Evolutionary conservation across 2,113 vertebrate species (phyloP), one percentile per base, ranked within the genome.

Genomic region (Otus sunia): DNA sequence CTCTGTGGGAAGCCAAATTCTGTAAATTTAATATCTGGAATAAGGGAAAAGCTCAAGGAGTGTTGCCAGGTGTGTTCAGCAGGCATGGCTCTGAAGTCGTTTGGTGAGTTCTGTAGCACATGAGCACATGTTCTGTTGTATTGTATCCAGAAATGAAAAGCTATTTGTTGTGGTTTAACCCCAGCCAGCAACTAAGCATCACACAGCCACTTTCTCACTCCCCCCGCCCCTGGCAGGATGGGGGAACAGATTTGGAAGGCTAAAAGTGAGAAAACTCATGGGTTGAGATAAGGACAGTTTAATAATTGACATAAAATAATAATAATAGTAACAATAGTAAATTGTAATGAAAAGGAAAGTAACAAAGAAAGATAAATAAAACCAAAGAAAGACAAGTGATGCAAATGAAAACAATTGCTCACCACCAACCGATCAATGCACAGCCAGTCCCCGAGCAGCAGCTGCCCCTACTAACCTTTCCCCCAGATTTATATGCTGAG

Each of bases 61-160:
- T 53, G 59, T 90, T 95, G 91, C 94, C 92, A 96, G 92, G 74
- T 95, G 71, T 67, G 21, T 91, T 94, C 67, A 79, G 45, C 84
- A 95, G 58, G 53, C 60, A 41, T 30, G n/a, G 73, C 58, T 79
- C 74, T 72, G 75, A 90, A 92, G 86, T 91, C 91, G 74, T 94
- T 53, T 47, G 23, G 74, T 12, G 6, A 87, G 66, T 78, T 76
- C 1, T 3, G 12, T 93, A 87, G 66, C 79, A 76, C 37, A 60
- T 23, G 66, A 94, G 43, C 56, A n/a, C 80, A 59, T n/a, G 0
- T 79, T 96, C 77, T 67, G 29, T 72, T 85, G 66, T 79, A 75
- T 49, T 58, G 49, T 73, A 74, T 88, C 74, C 84, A 94, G 66
- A 91, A 95, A 90, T 87, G 45, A 79, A 95, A 97, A 95, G 78